These are phyloP conservation scores for Contarinia nasturtii DNA, from an alignment of 1,140 invertebrate species.

Conservation along the genomic window DNA sequence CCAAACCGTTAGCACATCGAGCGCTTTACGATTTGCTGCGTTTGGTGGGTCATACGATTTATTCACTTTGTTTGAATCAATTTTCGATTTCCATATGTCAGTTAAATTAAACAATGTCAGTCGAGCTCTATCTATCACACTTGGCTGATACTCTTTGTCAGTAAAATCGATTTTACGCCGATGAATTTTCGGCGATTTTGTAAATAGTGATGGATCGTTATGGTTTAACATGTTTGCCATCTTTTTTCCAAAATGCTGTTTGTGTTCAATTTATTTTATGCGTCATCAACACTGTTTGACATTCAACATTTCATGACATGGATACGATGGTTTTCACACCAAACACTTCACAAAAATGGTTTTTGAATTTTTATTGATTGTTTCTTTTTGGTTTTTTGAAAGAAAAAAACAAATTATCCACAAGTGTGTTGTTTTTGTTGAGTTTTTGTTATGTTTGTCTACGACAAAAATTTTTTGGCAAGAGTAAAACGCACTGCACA, in stretches of 20 bases:
- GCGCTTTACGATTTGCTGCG: not conserved
- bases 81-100: slow-evolving; percentile 2
- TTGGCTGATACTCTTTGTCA: not conserved
- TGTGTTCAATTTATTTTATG: too few species aligned
- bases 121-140: slow-evolving; percentile 21
- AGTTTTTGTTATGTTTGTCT: too few species aligned
- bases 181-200: not conserved
- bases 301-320: too few species aligned
- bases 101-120: slow-evolving; percentile 15
- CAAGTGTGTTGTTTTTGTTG: too few species aligned
- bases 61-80: not conserved
- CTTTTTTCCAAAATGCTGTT: not conserved
- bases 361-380: too few species aligned
- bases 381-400: too few species aligned
- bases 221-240: not conserved
- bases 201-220: not conserved
- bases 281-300: too few species aligned
- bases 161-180: not conserved
- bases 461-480: too few species aligned
- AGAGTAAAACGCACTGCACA: too few species aligned
- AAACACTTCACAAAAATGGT: too few species aligned
- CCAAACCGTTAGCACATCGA: not conserved
- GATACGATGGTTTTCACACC: too few species aligned
- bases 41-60: not conserved
- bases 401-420: too few species aligned